Evolutionary conservation across 1,140 invertebrate species (phyloP).

Genomic region (Drosophila quadrilineata): DNA sequence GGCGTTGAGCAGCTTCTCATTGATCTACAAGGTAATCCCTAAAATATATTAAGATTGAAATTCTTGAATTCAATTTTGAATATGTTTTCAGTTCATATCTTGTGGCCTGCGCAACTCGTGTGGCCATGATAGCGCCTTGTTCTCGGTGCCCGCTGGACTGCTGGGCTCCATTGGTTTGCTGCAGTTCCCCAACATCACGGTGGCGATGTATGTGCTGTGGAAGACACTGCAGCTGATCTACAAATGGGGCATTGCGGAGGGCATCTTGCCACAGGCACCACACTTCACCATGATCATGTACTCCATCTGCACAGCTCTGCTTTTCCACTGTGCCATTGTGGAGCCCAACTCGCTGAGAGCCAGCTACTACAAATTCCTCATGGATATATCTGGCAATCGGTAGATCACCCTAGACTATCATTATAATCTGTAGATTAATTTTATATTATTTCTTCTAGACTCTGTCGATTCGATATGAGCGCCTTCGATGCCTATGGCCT

Average conservation of each 20-base stretch:
- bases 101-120: constrained; percentile 83
- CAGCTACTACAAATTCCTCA: constrained; percentile 93
- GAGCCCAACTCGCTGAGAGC: constrained; percentile 89
- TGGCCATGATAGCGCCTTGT: constrained; percentile 83
- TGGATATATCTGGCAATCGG: constrained; percentile 84
- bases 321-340: constrained; percentile 90
- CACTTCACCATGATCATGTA: constrained; percentile 87
- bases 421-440: background rate
- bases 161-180: constrained; percentile 84
- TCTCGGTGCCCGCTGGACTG: constrained; percentile 85
- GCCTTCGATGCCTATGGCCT: constrained; percentile 84
- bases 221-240: constrained; percentile 86
- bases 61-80: background rate
- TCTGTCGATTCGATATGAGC: constrained; percentile 59
- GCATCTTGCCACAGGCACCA: constrained; percentile 84
- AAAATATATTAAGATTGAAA: background rate
- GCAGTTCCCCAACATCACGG: constrained; percentile 85
- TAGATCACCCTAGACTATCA: background rate
- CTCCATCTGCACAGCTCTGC: constrained; percentile 87
- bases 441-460: constrained; percentile 6
- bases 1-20: constrained; percentile 85
- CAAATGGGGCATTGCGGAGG: constrained; percentile 83
- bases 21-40: constrained; percentile 84
- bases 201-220: constrained; percentile 87
- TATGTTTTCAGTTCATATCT: constrained; percentile 81